These are phyloP conservation scores for Heterotis niloticus DNA, from an alignment of 2,113 vertebrate species.

Conservation along the genomic window DNA sequence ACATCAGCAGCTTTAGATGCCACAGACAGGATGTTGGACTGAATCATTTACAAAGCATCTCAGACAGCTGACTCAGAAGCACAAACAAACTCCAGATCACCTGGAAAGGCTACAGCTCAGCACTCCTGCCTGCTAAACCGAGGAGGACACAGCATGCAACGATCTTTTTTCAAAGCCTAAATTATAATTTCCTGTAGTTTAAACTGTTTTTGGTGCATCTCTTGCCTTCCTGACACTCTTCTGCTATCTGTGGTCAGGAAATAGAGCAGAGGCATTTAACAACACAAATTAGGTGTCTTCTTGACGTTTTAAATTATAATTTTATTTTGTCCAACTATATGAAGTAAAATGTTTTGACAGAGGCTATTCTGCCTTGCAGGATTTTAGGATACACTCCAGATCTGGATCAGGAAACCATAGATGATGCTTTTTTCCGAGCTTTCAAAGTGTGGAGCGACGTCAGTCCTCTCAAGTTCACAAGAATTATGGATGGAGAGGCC, in stretches of 20 bases:
- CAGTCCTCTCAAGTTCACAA: conserved; percentile 80
- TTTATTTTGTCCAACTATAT: not conserved
- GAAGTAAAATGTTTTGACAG: not conserved
- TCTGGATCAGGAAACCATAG: conserved; percentile 87
- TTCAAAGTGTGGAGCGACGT: conserved; percentile 96
- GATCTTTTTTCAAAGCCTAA: not conserved
- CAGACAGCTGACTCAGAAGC: conserved; percentile 3
- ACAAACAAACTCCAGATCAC: not conserved
- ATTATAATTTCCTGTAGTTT: not conserved
- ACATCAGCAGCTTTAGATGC: conserved; percentile 18
- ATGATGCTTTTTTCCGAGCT: conserved; percentile 90
- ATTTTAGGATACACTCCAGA: conserved; percentile 88
- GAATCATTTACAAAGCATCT: not conserved
- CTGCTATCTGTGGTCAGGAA: too few relatives aligned
- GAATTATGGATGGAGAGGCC: conserved; percentile 88
- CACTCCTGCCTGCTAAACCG: not conserved
- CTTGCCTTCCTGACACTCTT: not conserved
- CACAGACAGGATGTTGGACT: conserved; percentile 2
- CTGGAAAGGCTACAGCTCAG: not conserved
- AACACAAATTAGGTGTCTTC: not conserved
- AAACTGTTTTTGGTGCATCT: not conserved
- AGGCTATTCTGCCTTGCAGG: conserved; percentile 55
- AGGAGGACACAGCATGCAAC: not conserved
- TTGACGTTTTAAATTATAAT: too few relatives aligned
- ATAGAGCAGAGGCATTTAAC: not conserved